phyloP scores from a whole-genome alignment of 2,113 vertebrate genomes.

The Andinoacara biseriatus region DNA sequence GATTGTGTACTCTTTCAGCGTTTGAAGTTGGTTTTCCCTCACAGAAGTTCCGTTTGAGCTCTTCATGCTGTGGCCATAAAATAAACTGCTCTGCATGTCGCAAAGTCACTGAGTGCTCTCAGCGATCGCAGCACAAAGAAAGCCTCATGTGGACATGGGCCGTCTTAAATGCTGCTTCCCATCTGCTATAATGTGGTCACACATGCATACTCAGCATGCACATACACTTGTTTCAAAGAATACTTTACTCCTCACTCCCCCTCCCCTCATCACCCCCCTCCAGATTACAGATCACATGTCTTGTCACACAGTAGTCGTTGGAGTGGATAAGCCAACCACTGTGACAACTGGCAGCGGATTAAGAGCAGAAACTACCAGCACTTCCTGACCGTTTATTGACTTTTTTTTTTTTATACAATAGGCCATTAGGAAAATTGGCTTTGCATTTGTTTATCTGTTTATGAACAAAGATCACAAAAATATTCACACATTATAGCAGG shows the following conservation, averaged over 20 bases:
- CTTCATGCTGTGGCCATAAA: slow-evolving; percentile 30
- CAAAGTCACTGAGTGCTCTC: slow-evolving; percentile 17
- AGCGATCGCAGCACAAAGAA: slow-evolving; percentile 11
- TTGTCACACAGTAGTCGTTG: slow-evolving; percentile 27
- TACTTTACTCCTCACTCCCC: slow-evolving; percentile 34
- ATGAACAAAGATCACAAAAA: slow-evolving; percentile 11
- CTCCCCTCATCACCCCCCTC: slow-evolving; percentile 15
- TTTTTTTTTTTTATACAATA: background rate
- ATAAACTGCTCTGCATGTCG: slow-evolving; percentile 29
- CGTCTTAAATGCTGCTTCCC: background rate
- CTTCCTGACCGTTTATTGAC: slow-evolving; percentile 12
- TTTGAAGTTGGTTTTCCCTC: slow-evolving; percentile 12
- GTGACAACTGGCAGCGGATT: background rate
- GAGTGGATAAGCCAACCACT: slow-evolving; percentile 13
- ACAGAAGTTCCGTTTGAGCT: slow-evolving; percentile 18
- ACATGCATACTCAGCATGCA: background rate
- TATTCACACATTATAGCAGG: background rate
- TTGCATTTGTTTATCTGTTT: background rate
- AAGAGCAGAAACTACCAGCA: background rate
- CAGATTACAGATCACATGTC: slow-evolving; percentile 72
- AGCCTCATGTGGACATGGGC: slow-evolving; percentile 8
- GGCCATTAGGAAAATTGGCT: background rate
- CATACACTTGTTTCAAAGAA: slow-evolving; percentile 20
- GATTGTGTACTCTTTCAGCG: background rate
- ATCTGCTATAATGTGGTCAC: background rate